Base-by-base conservation (phyloP, 2,113 vertebrate genomes). In the Neogale vison region DNA sequence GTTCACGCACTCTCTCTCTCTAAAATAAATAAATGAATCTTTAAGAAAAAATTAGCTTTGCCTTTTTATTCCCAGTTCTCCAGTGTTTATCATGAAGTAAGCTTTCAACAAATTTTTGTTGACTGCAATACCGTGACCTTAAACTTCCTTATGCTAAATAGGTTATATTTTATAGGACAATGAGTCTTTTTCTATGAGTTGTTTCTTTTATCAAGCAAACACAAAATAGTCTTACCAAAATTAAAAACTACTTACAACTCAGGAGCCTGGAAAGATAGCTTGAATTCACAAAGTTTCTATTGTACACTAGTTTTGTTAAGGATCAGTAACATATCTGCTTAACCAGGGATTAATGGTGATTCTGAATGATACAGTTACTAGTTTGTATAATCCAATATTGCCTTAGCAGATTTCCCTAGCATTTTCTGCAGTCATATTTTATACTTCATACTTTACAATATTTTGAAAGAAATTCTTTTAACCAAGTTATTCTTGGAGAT, bases 121-220 rank as follows among this genome's bases (percentile, higher is more conserved):
- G 67, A 76, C 1, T 39, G 1, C 24, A 88, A 29, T 72, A 67
- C 8, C 84, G 26, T 77, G 45, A 77, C 7, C 20, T 7, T 63
- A 76, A 87, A 81, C 4, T 84, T 80, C 42, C 76, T 86, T 63
- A 50, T 26, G 42, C 7, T 63, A 86, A 93, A 89, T 93, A 69
- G 23, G 23, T 88, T 88, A 91, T 90, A 57, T 39, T 39, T 80
- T 85, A 90, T 14, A 88, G 11, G 17, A 1, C 9, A 89, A 8
- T 55, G 36, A 59, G 63, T 72, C 36, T 90, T 26, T 90, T 88
- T 50, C 52, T 52, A 23, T 31, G 20, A 90, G 14, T 72, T 84
- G 14, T 45, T 76, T 50, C 6, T 47, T 93, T 89, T 31, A 63
- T 26, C 71, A 92, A 86, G 23, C 67, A 91, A 83, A 7, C 10